These are phyloP conservation scores for Neosalanx taihuensis DNA, from an alignment of 2,797 vertebrate genomes.

Conservation along the genomic window DNA sequence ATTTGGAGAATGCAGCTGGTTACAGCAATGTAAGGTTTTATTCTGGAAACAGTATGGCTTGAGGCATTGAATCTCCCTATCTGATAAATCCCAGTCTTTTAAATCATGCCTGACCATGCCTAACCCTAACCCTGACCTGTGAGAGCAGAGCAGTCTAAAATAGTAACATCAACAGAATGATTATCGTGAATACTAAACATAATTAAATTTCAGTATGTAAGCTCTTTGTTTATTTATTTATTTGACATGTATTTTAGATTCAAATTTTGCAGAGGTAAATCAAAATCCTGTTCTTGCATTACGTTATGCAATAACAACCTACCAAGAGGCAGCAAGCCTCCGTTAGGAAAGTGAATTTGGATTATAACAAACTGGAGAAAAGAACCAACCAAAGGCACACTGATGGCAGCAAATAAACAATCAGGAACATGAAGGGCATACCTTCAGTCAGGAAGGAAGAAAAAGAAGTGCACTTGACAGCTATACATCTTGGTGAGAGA, in stretches of 20 bases:
- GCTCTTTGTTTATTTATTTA: too few relatives aligned
- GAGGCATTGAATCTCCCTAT: background rate
- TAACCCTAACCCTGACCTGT: background rate
- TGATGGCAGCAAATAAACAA: background rate
- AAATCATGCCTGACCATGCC: background rate
- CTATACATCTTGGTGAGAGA: background rate
- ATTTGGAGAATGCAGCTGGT: background rate
- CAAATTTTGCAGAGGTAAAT: too few relatives aligned
- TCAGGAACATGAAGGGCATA: background rate
- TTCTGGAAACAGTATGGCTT: background rate
- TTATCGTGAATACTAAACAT: background rate
- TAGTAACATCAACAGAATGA: background rate
- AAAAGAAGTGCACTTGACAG: conserved; percentile 2
- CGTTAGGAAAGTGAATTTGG: too few relatives aligned
- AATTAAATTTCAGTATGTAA: background rate
- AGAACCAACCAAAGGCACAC: too few relatives aligned
- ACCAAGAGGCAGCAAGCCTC: too few relatives aligned
- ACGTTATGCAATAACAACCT: too few relatives aligned
- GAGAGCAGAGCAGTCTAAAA: background rate
- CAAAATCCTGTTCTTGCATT: too few relatives aligned
- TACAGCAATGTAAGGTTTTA: background rate
- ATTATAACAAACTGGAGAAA: too few relatives aligned
- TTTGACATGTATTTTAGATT: too few relatives aligned
- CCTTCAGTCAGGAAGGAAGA: background rate
- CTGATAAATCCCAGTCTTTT: background rate